Conservation (phyloP, 2,888 invertebrate genomes). For the Cancer borealis region DNA sequence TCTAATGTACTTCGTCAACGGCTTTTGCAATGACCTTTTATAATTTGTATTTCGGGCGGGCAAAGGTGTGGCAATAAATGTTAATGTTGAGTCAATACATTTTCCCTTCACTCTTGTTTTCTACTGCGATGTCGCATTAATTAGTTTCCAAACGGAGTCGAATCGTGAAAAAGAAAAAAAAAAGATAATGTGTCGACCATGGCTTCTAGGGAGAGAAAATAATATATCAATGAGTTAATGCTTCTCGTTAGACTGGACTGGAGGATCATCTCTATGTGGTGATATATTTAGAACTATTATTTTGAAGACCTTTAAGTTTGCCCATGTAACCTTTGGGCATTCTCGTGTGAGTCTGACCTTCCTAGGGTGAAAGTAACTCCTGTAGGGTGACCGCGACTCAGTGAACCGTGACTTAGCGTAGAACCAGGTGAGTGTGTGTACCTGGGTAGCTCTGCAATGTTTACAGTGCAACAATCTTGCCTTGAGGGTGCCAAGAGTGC, state of each 20-base stretch:
- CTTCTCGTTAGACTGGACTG: neutral
- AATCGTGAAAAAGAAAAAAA: neutral
- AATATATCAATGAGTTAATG: neutral
- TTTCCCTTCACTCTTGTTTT: neutral
- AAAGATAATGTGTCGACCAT: neutral
- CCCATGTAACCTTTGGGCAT: neutral
- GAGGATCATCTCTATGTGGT: neutral
- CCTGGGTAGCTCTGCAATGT: neutral
- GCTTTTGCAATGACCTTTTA: neutral
- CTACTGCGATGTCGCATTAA: neutral
- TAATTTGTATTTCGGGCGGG: neutral
- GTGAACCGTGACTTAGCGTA: neutral
- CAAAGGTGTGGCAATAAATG: neutral
- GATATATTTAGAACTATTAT: neutral
- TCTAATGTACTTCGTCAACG: conserved; percentile 11
- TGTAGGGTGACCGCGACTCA: neutral
- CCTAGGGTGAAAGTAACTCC: neutral
- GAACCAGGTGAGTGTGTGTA: neutral
- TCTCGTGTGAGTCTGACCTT: neutral
- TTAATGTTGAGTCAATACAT: neutral
- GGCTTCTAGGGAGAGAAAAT: neutral
- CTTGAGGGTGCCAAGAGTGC: conserved; percentile 14
- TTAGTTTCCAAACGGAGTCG: neutral
- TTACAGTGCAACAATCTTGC: neutral
- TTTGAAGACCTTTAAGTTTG: neutral